Evolutionary conservation across 2,888 invertebrate genomes (phyloP), one percentile per base, ranked within the genome.

Genomic region (Melieria picta): DNA sequence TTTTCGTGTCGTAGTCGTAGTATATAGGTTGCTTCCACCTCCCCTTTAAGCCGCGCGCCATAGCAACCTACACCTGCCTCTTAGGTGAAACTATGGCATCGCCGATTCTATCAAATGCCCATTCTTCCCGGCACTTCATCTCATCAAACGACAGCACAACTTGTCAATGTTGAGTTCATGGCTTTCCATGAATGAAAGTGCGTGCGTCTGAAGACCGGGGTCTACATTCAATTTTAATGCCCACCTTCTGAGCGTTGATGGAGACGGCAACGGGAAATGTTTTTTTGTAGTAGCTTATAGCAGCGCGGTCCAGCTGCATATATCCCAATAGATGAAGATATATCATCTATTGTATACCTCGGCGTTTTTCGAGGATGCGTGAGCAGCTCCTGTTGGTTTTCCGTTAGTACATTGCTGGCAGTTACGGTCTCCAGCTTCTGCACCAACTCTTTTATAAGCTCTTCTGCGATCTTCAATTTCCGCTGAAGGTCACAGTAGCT

Each of bases 281-380:
- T 30, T 30, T 30, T 43, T 60, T 3, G 5, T 30, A 61, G 46
- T n/a, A 61, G 13, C 4, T 61, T 61, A 43, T 61, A 61, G 46
- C 61, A 61, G 7, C 46, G 45, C 13, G 61, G 61, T 4, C 61
- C 61, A 45, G 46, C 61, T 4, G 61, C 45, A 46, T 61, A 61
- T 7, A 61, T 61, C 11, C 61, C 5, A 10, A 30, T 58, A 42
- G 58, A 30, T 7, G 7, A 58, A 30, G 61, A 61, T 61, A 61
- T 46, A 46, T 61, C 61, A 45, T 7, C 46, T 64, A 30, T 43
- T 55, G 1, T 71, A n/a, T 3, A 73, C 58, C 50, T 65, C 74
- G 74, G 77, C 62, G 75, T 71, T 70, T 82, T 79, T 72, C 81
- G 63, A 42, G 80, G 58, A 80, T 81, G 75, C 82, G 81, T 78